Evolutionary conservation across 23 tunicate genomes (phyloP).

Genomic region (Halocynthia aurantium): DNA sequence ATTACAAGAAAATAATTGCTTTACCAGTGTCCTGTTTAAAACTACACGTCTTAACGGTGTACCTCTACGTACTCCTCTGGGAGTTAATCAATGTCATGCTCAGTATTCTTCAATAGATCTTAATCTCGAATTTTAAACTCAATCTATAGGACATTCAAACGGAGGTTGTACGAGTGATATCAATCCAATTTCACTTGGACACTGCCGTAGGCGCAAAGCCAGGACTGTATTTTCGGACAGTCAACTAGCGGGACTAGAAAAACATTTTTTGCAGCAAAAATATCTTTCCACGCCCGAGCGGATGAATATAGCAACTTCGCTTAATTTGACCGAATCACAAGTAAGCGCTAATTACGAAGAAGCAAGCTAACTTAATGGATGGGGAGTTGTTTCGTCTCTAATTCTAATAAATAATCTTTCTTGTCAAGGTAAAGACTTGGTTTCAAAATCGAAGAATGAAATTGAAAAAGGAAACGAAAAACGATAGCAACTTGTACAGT

Average conservation of each 20-base stretch:
- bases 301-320: slow-evolving; percentile 32
- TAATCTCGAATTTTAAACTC: too few relatives aligned
- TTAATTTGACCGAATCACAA: slow-evolving; percentile 55
- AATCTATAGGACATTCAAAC: too few relatives aligned
- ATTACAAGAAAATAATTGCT: too few relatives aligned
- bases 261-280: slow-evolving; percentile 26
- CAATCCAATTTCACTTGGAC: slow-evolving; percentile 19
- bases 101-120: too few relatives aligned
- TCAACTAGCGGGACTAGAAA: slow-evolving; percentile 57
- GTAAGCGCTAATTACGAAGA: slow-evolving; percentile 17
- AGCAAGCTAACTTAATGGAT: background rate
- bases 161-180: background rate
- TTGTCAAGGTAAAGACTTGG: slow-evolving; percentile 52
- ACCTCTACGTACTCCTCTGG: too few relatives aligned
- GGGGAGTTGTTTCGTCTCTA: background rate
- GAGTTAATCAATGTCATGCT: too few relatives aligned
- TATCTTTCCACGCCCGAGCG: slow-evolving; percentile 68
- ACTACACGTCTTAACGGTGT: too few relatives aligned
- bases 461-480: slow-evolving; percentile 32
- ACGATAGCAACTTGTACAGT: too few relatives aligned
- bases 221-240: slow-evolving; percentile 73
- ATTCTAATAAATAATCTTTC: too few relatives aligned
- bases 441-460: slow-evolving; percentile 63
- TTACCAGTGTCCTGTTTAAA: too few relatives aligned
- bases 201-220: slow-evolving; percentile 53